These are phyloP conservation scores for Eulithis testata DNA, from an alignment of 2,888 invertebrate genomes.

Conservation along the genomic window DNA sequence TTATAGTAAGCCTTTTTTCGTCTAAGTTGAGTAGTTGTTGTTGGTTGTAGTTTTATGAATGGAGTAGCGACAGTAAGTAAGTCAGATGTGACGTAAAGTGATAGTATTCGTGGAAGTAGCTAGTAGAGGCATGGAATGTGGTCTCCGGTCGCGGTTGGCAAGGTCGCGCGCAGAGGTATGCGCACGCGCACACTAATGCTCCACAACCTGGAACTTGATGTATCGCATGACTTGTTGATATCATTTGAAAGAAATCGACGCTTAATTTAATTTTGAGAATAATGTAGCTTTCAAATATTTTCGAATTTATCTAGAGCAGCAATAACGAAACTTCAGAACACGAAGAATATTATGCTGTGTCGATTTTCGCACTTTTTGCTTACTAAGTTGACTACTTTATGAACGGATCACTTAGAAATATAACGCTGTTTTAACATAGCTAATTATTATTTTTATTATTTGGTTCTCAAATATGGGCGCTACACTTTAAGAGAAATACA, in stretches of 20 bases:
- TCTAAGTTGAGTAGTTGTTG: background rate
- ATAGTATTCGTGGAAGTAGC: slow-evolving; percentile 47
- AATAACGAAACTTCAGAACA: too few relatives aligned
- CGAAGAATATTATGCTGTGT: too few relatives aligned
- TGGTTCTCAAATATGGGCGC: too few relatives aligned
- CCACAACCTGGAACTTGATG: slow-evolving; percentile 4
- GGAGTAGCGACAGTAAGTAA: slow-evolving; percentile 32
- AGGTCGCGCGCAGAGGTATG: slow-evolving; percentile 60
- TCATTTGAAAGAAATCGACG: background rate
- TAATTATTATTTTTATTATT: too few relatives aligned
- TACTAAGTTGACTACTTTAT: too few relatives aligned
- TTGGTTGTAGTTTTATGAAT: slow-evolving; percentile 60
- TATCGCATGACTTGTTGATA: slow-evolving; percentile 16
- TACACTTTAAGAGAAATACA: too few relatives aligned
- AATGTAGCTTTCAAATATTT: background rate
- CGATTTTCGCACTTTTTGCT: too few relatives aligned
- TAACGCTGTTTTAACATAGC: too few relatives aligned
- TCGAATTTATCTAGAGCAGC: too few relatives aligned
- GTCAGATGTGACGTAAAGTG: slow-evolving; percentile 45
- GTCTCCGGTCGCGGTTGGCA: slow-evolving; percentile 48
- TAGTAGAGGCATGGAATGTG: slow-evolving; percentile 54
- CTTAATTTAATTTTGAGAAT: background rate
- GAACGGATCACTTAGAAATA: too few relatives aligned
- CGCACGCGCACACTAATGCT: slow-evolving; percentile 43
- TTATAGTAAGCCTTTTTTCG: background rate